Base-by-base conservation (phyloP, 2,113 vertebrate species). In the Etia nguti region DNA sequence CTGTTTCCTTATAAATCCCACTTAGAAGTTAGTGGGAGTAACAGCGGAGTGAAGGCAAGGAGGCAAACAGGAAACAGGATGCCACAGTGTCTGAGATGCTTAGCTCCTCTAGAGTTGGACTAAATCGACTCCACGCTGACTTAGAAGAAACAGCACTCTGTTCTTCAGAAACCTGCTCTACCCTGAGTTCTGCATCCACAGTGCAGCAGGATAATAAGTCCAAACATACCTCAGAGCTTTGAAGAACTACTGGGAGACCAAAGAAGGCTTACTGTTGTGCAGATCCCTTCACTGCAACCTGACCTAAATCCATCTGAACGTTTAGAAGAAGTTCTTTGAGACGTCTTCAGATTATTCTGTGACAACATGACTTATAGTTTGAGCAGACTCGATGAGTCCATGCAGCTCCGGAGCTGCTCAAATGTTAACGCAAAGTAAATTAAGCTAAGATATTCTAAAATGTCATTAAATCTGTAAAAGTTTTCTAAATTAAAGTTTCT, bases 151-250 rank as follows among this genome's bases (percentile, higher is more conserved):
- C 43, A 0, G 24, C 43, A 8, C 70, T 31, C 43, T 31, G 24
- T 48, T 75, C 70, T 48, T 75, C 70, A 75, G 70, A 77, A 43
- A 73, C 22, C 41, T 6, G 9, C 70, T 77, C 16, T 16, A 50
- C 43, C 70, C 24, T 75, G 22, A 48, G 70, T 43, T 75, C 43
- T 75, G 68, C 68, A 75, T 29, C 41, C 46, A 50, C 9, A 1
- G 10, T 12, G 68, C 68, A 26, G 38, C 22, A 46, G 41, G 16
- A 77, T n/a, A 77, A 50, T 12, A 48, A 50, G 43, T 31, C 70
- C 70, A 50, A 77, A 77, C 26, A 73, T 46, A 46, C 24, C 68
- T 73, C 38, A 77, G 26, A 77, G 43, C 46, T 77, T 50, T 77
- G 16, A 77, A 50, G 70, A 77, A 5, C 70, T 20, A 50, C 22